These are phyloP conservation scores for Salpingus planirostris DNA, from an alignment of 2,888 invertebrate genomes.

Conservation along the genomic window DNA sequence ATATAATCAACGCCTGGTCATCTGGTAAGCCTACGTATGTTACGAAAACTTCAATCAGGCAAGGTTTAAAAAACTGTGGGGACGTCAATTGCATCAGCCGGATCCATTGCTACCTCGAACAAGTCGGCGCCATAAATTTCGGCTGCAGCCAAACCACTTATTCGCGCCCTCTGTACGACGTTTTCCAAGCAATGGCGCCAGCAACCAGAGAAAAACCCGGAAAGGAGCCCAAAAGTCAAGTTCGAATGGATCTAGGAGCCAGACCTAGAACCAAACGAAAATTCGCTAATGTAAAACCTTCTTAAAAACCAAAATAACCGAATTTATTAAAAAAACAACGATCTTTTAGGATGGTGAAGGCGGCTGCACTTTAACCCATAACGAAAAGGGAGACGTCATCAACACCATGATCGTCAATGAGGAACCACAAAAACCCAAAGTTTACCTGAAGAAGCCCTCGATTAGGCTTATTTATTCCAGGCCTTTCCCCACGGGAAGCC, in stretches of 20 bases:
- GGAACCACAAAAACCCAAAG: slow-evolving; percentile 37
- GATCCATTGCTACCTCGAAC: slow-evolving; percentile 52
- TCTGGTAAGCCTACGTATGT: slow-evolving; percentile 47
- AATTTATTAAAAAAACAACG: too few species aligned
- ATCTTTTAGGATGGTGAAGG: slow-evolving; percentile 49
- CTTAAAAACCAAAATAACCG: too few species aligned
- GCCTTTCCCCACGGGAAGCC: slow-evolving; percentile 48
- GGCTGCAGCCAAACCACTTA: slow-evolving; percentile 45
- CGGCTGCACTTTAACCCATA: slow-evolving; percentile 57
- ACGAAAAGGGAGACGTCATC: slow-evolving; percentile 50
- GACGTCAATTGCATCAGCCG: slow-evolving; percentile 54
- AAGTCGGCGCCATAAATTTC: slow-evolving; percentile 55
- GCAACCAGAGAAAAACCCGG: slow-evolving; percentile 5
- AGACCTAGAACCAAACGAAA: slow-evolving; percentile 45
- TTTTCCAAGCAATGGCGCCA: slow-evolving; percentile 7
- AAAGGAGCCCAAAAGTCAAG: slow-evolving; percentile 7
- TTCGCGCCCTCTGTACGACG: slow-evolving; percentile 31
- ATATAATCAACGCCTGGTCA: slow-evolving; percentile 49
- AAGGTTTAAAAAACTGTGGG: slow-evolving; percentile 51
- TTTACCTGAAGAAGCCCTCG: slow-evolving; percentile 38
- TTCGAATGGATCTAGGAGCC: slow-evolving; percentile 29
- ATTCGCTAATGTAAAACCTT: slow-evolving; percentile 47
- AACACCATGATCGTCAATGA: slow-evolving; percentile 37
- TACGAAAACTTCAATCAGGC: slow-evolving; percentile 49
- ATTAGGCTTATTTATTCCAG: slow-evolving; percentile 54